Base-by-base conservation (phyloP, 1,140 invertebrate genomes). In the Ectropis grisescens region DNA sequence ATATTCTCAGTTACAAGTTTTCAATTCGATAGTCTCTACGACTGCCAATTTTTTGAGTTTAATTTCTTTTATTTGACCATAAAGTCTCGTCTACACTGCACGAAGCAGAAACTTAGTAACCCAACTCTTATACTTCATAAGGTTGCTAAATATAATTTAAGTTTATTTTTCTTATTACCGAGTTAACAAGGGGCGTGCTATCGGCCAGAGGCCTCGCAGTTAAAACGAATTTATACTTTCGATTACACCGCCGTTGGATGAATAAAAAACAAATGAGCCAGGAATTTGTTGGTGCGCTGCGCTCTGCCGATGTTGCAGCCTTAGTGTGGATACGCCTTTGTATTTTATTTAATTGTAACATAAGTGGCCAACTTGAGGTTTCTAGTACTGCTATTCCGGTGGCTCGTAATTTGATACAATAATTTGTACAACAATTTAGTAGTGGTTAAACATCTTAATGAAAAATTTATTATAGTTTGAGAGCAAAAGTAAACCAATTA, bases 191-290 rank as follows among this genome's bases (percentile, higher is more conserved):
- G 52, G 41, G 39, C 33, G 47, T 38, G 62, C 53, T 69, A 66
- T 70, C 59, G 58, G 61, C 38, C 52, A 53, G 33, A 41, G 28
- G 55, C 33, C 36, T 33, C 57, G 60, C 53, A 61, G 51, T 68
- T 69, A 70, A 54, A 60, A 46, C 52, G 58, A 66, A 69, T 79
- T 79, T 79, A 79, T 76, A 65, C 67, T 79, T 79, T 79, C 74
- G 74, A 79, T 79, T 79, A 79, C 66, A 40, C 42, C 29, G 50
- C 50, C 50, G 39, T 46, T 49, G 56, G 61, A 62, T 68, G 74
- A 75, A 75, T 75, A 75, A 79, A 79, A 79, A 74, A 74, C 74
- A 79, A 79, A 79, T 79, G 74, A 76, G 67, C 61, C 55, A 55
- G 39, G 65, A 79, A 75, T 79, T 79, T 75, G 70, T 79, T 72